Percentiles rank a stretch among this genome's conserved stretches.
Evolutionary conservation across 2,888 invertebrate species (phyloP).

Genomic region (Bimastos eiseni): DNA sequence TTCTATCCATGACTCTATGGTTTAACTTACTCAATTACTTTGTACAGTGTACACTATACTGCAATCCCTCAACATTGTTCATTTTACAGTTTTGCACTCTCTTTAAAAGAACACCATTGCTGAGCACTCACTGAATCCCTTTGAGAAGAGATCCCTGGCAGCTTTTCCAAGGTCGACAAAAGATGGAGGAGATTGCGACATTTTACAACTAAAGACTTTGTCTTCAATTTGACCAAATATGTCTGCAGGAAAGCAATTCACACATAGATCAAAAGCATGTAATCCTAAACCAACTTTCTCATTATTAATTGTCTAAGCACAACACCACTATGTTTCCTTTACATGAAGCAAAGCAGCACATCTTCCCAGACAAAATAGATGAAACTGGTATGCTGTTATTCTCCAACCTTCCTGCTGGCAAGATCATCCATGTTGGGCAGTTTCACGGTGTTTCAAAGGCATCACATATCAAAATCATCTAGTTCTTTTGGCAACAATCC

Average conservation of each 20-base stretch:
- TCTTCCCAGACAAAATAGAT: neutral
- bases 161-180: slow-evolving; percentile 95
- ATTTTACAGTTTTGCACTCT: neutral
- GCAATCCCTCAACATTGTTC: neutral
- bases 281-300: no score
- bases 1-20: neutral
- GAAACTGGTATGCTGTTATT: neutral
- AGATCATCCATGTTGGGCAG: no score
- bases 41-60: neutral
- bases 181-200: slow-evolving; percentile 75
- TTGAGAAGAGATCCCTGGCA: slow-evolving; percentile 91
- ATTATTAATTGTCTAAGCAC: neutral
- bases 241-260: neutral
- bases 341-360: neutral
- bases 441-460: no score
- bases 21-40: neutral
- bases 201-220: neutral
- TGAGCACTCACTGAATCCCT: slow-evolving; percentile 77
- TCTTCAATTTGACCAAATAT: neutral
- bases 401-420: no score
- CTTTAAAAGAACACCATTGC: neutral
- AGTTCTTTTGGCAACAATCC: no score
- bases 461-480: no score
- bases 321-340: neutral
- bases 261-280: neutral